Percentiles rank a stretch among this genome's conserved stretches.
Conservation (phyloP, 1,140 invertebrate genomes). For the Cyclina sinensis region DNA sequence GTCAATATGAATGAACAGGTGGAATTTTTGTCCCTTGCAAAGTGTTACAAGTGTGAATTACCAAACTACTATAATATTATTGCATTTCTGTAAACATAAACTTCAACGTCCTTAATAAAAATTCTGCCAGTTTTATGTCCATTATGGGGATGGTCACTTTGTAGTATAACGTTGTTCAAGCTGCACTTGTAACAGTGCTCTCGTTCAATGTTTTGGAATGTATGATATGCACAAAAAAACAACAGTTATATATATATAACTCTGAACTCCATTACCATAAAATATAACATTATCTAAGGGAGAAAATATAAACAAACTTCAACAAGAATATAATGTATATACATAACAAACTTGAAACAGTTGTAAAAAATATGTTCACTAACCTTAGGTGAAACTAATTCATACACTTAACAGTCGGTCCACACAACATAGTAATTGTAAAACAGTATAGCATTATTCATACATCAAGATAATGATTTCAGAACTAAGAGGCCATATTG, state of each 20-base stretch:
- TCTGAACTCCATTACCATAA: conserved; percentile 1
- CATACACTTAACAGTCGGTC: neutral
- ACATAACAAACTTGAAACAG: neutral
- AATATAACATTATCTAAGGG: neutral
- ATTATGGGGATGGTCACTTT: no score
- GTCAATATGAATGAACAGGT: no score
- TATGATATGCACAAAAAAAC: neutral
- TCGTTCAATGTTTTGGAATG: neutral
- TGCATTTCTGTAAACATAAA: no score
- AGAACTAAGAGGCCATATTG: neutral
- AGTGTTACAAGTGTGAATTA: no score
- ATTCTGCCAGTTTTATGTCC: no score
- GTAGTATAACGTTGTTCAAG: no score
- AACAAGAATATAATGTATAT: neutral
- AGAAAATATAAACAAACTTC: conserved; percentile 3
- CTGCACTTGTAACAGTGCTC: neutral
- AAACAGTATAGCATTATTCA: neutral
- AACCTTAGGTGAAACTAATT: neutral
- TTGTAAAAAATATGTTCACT: neutral
- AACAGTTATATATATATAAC: conserved; percentile 8
- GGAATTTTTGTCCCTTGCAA: no score
- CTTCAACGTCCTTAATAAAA: no score
- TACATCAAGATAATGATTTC: neutral
- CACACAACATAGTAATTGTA: neutral
- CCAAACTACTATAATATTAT: no score